Evolutionary conservation across 2,888 invertebrate species (phyloP).

Genomic region (Eretmocerus hayati): DNA sequence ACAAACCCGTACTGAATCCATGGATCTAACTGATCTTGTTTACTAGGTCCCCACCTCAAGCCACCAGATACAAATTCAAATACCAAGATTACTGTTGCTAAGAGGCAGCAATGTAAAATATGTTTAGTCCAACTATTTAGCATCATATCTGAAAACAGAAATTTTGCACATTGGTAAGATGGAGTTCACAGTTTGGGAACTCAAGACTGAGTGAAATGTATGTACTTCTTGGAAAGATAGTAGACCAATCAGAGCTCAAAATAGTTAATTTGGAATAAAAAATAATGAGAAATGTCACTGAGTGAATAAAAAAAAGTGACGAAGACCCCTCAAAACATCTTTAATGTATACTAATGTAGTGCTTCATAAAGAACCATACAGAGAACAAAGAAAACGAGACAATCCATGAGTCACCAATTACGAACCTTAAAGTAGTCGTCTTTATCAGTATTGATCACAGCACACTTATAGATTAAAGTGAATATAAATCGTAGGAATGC

Average conservation of each 20-base stretch:
- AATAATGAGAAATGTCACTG: too few relatives aligned
- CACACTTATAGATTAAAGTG: conserved; percentile 10
- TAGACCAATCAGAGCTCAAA: too few relatives aligned
- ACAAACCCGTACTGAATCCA: conserved; percentile 75
- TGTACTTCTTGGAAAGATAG: too few relatives aligned
- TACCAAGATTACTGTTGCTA: conserved; percentile 65
- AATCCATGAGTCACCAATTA: conserved; percentile 5
- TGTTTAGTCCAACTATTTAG: conserved; percentile 69
- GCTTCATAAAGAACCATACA: background rate
- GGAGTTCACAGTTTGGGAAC: too few relatives aligned
- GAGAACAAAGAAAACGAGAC: background rate
- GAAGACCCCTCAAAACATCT: too few relatives aligned
- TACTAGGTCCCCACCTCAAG: conserved; percentile 40
- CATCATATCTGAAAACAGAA: conserved; percentile 37
- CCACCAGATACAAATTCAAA: conserved; percentile 55
- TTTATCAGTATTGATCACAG: conserved; percentile 9
- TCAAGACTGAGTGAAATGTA: too few relatives aligned
- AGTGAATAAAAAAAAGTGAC: too few relatives aligned
- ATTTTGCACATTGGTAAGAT: too few relatives aligned
- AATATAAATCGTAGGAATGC: conserved; percentile 8
- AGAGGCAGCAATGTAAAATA: conserved; percentile 69
- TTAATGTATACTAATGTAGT: too few relatives aligned
- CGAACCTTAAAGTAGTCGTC: conserved; percentile 1
- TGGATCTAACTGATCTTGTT: conserved; percentile 62
- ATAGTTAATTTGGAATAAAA: too few relatives aligned